phyloP scores from a whole-genome alignment of 92 coral and sea anemone genomes.

The Pocillopora meandrina region DNA sequence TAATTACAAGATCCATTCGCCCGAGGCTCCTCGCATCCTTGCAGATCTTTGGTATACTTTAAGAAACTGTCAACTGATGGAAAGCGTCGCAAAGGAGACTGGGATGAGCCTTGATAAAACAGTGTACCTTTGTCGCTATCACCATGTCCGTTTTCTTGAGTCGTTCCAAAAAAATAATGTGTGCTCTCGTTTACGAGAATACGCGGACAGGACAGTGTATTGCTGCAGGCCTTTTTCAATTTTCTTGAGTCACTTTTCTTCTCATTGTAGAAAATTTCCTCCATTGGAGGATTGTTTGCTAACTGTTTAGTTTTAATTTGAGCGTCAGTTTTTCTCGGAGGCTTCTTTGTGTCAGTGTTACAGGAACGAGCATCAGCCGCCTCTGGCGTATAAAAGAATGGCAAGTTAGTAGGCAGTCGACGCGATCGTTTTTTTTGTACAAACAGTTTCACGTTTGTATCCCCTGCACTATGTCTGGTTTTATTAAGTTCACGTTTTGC shows the following conservation, averaged over 20 bases:
- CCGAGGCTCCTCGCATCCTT: slow-evolving; percentile 24
- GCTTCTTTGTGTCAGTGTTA: not conserved
- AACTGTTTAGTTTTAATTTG: slow-evolving; percentile 9
- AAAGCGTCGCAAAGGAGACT: slow-evolving; percentile 27
- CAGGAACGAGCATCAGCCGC: not conserved
- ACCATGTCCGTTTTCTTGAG: not conserved
- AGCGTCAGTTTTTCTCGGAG: not conserved
- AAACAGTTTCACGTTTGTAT: not conserved
- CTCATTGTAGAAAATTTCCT: slow-evolving; percentile 40
- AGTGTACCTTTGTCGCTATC: slow-evolving; percentile 11
- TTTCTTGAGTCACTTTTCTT: slow-evolving; percentile 2
- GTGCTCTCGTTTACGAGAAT: slow-evolving; percentile 18
- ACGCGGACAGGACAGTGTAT: slow-evolving; percentile 17
- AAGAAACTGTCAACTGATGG: slow-evolving; percentile 39
- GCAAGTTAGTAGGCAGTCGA: slow-evolving; percentile 55
- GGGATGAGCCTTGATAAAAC: slow-evolving; percentile 3
- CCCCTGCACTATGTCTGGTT: not conserved
- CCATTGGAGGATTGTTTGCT: slow-evolving; percentile 10
- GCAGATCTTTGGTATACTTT: slow-evolving; percentile 11
- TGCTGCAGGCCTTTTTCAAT: slow-evolving; percentile 26
- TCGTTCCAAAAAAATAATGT: slow-evolving; percentile 30
- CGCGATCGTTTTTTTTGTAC: slow-evolving; percentile 13
- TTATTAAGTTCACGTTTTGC: slow-evolving; percentile 4
- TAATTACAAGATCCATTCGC: not conserved
- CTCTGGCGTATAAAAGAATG: slow-evolving; percentile 59